phyloP scores from a whole-genome alignment of 1,140 invertebrate genomes.

The Apis mellifera region Amel_HAv3.1 CM009931.2:6957501-6958000 shows the following conservation, averaged over 20 bases:
- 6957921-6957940: neutral
- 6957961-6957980: too few relatives aligned
- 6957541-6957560: neutral
- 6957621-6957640: neutral
- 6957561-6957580: too few relatives aligned
- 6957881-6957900: constrained; percentile 29
- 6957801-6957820: constrained; percentile 38
- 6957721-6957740: too few relatives aligned
- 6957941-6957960: too few relatives aligned
- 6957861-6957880: constrained; percentile 38
- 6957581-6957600: too few relatives aligned
- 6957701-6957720: too few relatives aligned
- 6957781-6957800: constrained; percentile 33
- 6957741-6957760: constrained; percentile 46
- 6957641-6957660: neutral
- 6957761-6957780: constrained; percentile 14
- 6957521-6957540: neutral
- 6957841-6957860: constrained; percentile 23
- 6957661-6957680: neutral
- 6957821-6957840: constrained; percentile 38
- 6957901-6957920: constrained; percentile 22
- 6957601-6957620: neutral
- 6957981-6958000: too few relatives aligned
- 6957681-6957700: constrained; percentile 14
- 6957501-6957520: neutral